Evolutionary conservation across 2,797 vertebrate genomes (phyloP).

Genomic region (Myripristis jacobus): DNA sequence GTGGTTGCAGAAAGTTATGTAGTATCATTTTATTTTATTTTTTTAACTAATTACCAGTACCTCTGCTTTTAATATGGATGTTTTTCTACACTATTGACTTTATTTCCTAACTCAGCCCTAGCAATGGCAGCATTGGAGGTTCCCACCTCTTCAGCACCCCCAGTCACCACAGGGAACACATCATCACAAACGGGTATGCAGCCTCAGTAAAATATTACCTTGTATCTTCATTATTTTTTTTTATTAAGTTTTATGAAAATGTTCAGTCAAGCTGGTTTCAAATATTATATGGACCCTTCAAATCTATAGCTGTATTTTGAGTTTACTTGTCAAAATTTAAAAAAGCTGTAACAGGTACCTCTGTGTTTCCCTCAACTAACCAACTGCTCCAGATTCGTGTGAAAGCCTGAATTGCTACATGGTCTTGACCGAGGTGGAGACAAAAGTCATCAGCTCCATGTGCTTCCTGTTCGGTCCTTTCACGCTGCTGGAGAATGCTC

Average conservation of each 20-base stretch:
- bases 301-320: too few relatives aligned
- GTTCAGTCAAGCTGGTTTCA: too few relatives aligned
- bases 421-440: constrained; percentile 82
- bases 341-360: too few relatives aligned
- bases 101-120: constrained; percentile 12
- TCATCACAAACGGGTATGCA: constrained; percentile 43
- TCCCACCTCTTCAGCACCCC: constrained; percentile 5
- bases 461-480: constrained; percentile 87
- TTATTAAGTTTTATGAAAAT: not conserved
- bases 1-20: not conserved
- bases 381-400: constrained; percentile 57
- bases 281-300: too few relatives aligned
- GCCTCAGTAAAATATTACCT: not conserved
- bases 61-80: not conserved
- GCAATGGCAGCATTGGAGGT: constrained; percentile 55
- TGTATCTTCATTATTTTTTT: not conserved
- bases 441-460: constrained; percentile 82
- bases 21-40: not conserved
- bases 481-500: constrained; percentile 87
- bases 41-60: not conserved
- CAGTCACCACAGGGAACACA: constrained; percentile 16
- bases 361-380: constrained; percentile 29
- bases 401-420: constrained; percentile 83
- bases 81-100: not conserved
- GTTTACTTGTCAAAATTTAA: too few relatives aligned